Evolutionary conservation across 2,888 invertebrate genomes (phyloP).

Genomic region (Morpho deidamia): DNA sequence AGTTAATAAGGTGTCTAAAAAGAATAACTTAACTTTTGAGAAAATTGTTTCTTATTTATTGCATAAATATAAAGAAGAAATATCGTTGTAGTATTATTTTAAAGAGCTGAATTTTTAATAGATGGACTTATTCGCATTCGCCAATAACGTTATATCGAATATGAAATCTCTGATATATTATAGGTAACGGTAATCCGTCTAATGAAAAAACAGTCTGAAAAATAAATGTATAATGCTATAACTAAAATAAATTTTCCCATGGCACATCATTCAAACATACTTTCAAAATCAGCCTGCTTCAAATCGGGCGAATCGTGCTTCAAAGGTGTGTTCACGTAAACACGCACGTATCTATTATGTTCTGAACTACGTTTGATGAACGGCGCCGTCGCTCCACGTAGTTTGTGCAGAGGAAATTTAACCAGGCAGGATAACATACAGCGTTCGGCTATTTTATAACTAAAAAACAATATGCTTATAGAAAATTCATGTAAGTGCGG

Average conservation of each 20-base stretch:
- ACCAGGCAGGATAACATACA: constrained; percentile 57
- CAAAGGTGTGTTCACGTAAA: constrained; percentile 44
- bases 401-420: constrained; percentile 55
- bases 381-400: constrained; percentile 47
- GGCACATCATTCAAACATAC: constrained; percentile 40
- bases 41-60: too few species aligned
- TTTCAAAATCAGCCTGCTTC: constrained; percentile 36
- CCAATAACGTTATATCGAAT: too few species aligned
- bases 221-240: background rate
- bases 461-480: constrained; percentile 26
- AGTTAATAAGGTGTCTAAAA: too few species aligned
- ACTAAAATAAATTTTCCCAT: background rate
- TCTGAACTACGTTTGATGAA: constrained; percentile 48
- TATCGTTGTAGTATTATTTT: too few species aligned
- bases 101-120: too few species aligned
- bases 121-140: too few species aligned
- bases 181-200: background rate
- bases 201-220: background rate
- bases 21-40: too few species aligned
- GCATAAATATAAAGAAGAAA: too few species aligned
- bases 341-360: constrained; percentile 46
- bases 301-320: constrained; percentile 29
- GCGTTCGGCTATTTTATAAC: constrained; percentile 65
- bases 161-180: too few species aligned
- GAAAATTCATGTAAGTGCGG: background rate